Evolutionary conservation across 2,888 invertebrate species (phyloP).

Genomic region (Orchesellides sinensis): DNA sequence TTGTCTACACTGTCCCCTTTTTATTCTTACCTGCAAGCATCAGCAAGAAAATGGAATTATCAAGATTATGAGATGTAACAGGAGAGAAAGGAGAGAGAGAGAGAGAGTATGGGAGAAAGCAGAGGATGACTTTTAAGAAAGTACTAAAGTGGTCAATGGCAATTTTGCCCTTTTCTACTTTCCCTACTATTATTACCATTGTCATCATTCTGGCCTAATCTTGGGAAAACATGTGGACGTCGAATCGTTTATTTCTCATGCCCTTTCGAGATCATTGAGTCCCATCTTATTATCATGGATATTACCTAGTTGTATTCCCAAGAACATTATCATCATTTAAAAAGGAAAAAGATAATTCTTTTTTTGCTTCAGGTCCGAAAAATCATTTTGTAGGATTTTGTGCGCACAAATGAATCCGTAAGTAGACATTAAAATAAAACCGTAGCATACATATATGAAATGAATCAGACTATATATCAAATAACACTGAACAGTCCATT

Average conservation of each 20-base stretch:
- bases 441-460: too few relatives aligned
- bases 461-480: too few relatives aligned
- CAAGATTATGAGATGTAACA: conserved; percentile 38
- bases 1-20: not conserved
- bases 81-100: conserved; percentile 19
- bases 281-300: conserved; percentile 1
- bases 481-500: too few relatives aligned
- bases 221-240: conserved; percentile 54
- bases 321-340: not conserved
- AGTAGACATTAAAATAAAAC: too few relatives aligned
- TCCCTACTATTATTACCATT: conserved; percentile 54
- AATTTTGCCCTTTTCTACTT: conserved; percentile 32
- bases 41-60: conserved; percentile 57
- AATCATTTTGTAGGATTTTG: not conserved
- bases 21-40: conserved; percentile 44
- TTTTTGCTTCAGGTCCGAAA: conserved; percentile 15
- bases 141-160: conserved; percentile 12
- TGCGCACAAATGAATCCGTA: not conserved
- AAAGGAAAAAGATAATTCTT: not conserved
- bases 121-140: conserved; percentile 1
- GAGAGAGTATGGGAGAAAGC: not conserved
- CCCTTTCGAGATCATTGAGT: too few relatives aligned
- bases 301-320: not conserved
- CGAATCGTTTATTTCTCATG: conserved; percentile 46
- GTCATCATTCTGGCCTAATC: conserved; percentile 49